Evolutionary conservation across 92 coral and sea anemone genomes (phyloP), one percentile per base, ranked within the genome.

Genomic region (Phenganax marumi): DNA sequence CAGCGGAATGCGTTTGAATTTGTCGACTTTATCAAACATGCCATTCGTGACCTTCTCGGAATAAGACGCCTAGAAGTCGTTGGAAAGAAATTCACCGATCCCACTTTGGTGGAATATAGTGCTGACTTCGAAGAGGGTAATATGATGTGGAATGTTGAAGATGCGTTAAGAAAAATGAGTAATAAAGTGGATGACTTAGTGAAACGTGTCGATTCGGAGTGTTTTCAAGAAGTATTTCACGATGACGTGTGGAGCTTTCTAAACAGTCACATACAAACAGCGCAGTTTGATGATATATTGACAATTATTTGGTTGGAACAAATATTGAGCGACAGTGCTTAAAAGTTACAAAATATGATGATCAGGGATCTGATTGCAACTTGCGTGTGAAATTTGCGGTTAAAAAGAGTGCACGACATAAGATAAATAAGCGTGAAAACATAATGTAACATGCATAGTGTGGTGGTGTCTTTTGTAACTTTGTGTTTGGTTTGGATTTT

Each of bases 1-100:
- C 80, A 68, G 86, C 78, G 65, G 57, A 86, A 86, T 84, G 97
- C 89, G 0, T 96, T 96, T 86, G 99, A 96, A 69, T 52, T 92
- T 19, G 61, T 96, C 52, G 99, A 96, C 62, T 96, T 89, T 61
- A 75, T 90, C 62, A 86, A 80, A 19, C 80, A 80, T 22, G 83
- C 87, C 43, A 61, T 92, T 23, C 86, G 84, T 76, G 93, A 88
- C 6, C 12, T 85, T 74, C 72, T 91, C 46, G 99, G 99, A 18
- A 88, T 92, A 57, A 88, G 97, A 11, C 83, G 85, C 12, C 75
- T 88, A 16, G 62, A 84, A 22, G 47, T 8, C 46, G 52, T 39
- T 51, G 47, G 23, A 12, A 52, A 63, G 60, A 23, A 12, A 10
- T 12, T n/a, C 53, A 11, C 22, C 3, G 7, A 33, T 33, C 2